Evolutionary conservation across 2,888 invertebrate species (phyloP).

Genomic region (Eupithecia insigniata): DNA sequence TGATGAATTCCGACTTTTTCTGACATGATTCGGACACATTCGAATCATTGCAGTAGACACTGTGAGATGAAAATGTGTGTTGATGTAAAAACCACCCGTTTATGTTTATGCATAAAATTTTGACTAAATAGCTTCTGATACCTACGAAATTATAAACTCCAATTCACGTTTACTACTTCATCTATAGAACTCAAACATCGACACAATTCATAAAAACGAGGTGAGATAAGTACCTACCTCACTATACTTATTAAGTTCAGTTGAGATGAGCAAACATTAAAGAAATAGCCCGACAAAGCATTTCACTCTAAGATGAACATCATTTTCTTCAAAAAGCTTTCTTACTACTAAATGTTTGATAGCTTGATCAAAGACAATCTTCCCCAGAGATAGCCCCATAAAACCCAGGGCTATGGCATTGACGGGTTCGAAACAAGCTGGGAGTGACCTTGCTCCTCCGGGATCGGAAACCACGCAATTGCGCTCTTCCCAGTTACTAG

Average conservation of each 20-base stretch:
- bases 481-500: conserved; percentile 47
- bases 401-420: conserved; percentile 28
- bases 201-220: background rate
- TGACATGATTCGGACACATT: background rate
- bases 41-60: background rate
- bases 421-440: conserved; percentile 24
- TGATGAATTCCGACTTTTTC: background rate
- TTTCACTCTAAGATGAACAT: conserved; percentile 11
- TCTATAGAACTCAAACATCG: background rate
- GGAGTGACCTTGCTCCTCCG: conserved; percentile 41
- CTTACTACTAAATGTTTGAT: conserved; percentile 19
- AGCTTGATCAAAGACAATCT: conserved; percentile 32
- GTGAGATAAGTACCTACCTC: too few species aligned
- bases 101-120: background rate
- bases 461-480: conserved; percentile 46
- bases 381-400: conserved; percentile 27
- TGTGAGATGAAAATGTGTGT: background rate
- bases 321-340: conserved; percentile 22
- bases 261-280: background rate
- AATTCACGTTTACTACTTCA: background rate
- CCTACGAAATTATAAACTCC: background rate
- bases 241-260: background rate
- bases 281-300: background rate
- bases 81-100: background rate
- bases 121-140: background rate